Percentiles rank a stretch among this genome's conserved stretches.
These are phyloP conservation scores for Leuctra nigra DNA, from an alignment of 2,888 invertebrate species.

Conservation along the genomic window DNA sequence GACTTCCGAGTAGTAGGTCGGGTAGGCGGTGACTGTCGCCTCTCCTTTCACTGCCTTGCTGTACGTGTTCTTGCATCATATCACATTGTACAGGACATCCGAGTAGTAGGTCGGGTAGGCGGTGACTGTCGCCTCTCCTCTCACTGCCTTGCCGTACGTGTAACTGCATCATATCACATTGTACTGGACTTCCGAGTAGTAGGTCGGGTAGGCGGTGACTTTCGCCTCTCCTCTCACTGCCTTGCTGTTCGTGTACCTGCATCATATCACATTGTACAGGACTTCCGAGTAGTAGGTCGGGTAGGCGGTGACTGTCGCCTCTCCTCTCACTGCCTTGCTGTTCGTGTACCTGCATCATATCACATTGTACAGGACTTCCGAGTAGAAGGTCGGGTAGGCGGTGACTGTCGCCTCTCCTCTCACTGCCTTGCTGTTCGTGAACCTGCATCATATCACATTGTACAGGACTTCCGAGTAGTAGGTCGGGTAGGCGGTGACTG, in stretches of 20 bases:
- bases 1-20: conserved; percentile 70
- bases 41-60: conserved; percentile 83
- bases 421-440: conserved; percentile 80
- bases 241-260: conserved; percentile 77
- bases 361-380: conserved; percentile 58
- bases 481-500: conserved; percentile 76
- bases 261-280: conserved; percentile 47
- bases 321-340: conserved; percentile 80
- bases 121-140: conserved; percentile 77
- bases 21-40: conserved; percentile 75
- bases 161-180: conserved; percentile 51
- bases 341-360: conserved; percentile 64
- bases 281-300: conserved; percentile 74
- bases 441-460: conserved; percentile 46
- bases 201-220: conserved; percentile 75
- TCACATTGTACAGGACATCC: conserved; percentile 55
- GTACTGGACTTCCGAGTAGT: conserved; percentile 69
- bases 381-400: conserved; percentile 75
- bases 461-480: conserved; percentile 72
- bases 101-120: conserved; percentile 79
- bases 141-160: conserved; percentile 78
- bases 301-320: conserved; percentile 75
- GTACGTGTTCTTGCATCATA: conserved; percentile 63
- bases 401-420: conserved; percentile 79
- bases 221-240: conserved; percentile 81